Base-by-base conservation (phyloP, 2,797 vertebrate species). In the Sternotherus odoratus region DNA sequence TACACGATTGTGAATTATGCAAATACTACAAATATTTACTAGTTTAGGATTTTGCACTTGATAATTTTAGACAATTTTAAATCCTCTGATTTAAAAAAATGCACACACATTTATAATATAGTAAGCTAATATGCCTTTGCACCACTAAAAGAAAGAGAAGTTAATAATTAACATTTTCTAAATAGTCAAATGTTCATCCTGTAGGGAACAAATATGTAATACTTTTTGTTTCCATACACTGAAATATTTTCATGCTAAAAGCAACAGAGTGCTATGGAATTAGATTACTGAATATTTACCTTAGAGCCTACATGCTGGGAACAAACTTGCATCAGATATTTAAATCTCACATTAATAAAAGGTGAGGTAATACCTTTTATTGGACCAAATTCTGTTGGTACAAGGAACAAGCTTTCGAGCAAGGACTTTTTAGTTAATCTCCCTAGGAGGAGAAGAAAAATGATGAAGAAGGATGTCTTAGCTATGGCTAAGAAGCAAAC, bases 291-390 rank as follows among this genome's bases (percentile, higher is more conserved):
- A 91, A 85, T 66, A 2, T 95, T 94, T 92, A 94, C 87, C 46
- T 8, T 79, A 50, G 85, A 77, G 87, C 84, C 94, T 60, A 26
- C 88, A 86, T 0, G 1, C 95, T 85, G 83, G 0, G 2, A 95
- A 78, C 80, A 66, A n/a, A 39, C 36, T n/a, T 69, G n/a, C 92
- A 95, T 95, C 95, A 88, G 60, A 60, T 86, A 85, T 94, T 94
- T 94, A 95, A 48, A 90, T 89, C 96, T 90, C 92, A 90, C 81
- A 77, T 93, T 96, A 96, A 95, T 95, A 96, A 97, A 96, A 88
- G 2, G 5, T 69, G n/a, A 69, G 36, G 66, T 24, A 39, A 39
- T 39, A 36, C 39, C 10, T 69, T 69, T 69, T 69, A 69, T 69
- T 39, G 19, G 66, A 69, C n/a, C 66, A 69, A 12, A 9, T 69